Base-by-base conservation (phyloP, 2,113 vertebrate species). In the Willisornis vidua region DNA sequence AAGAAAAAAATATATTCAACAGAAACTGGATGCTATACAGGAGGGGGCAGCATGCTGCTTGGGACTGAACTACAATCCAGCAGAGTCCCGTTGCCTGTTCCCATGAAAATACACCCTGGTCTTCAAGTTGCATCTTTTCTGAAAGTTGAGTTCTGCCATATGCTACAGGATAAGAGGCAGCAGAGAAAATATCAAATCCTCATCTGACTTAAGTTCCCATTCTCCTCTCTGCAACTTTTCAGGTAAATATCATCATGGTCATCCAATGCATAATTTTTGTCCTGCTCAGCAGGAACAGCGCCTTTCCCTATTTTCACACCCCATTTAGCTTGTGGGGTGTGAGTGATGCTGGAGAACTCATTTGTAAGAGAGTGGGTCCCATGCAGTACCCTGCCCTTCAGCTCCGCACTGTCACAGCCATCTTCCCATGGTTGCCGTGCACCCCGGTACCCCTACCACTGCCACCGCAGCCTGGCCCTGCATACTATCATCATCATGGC, bases 401-500 rank as follows among this genome's bases (percentile, higher is more conserved):
- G 14, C 62, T 48, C 33, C 49, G 1, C 28, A 23, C 82, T 73
- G 20, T 66, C 25, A 33, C 39, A 33, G 70, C 24, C 48, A 54
- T 78, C 22, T 65, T 17, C 24, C 15, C 12, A 37, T 13, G 10
- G 5, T 59, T 1, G 18, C 65, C 1, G 2, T 33, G 59, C 37
- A 51, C 52, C n/a, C 26, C 19, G 55, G 57, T 68, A 46, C 31
- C 45, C 46, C 62, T 23, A n/a, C 55, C 3, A 5, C 82, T 71
- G n/a, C 55, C 84, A 51, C 51, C 2, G 48, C 88, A 82, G 73
- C 78, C 28, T 94, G 97, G 98, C 71, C 89, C 95, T 96, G 99
- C 98, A 99, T 99, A 98, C 98, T 99, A 99, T 99, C 37, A 37
- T 37, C 37, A 37, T 37, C 37, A 37, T 37, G 37, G 37, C 37